Evolutionary conservation across 2,888 invertebrate species (phyloP), one percentile per base, ranked within the genome.

Genomic region (Sycophila texana): DNA sequence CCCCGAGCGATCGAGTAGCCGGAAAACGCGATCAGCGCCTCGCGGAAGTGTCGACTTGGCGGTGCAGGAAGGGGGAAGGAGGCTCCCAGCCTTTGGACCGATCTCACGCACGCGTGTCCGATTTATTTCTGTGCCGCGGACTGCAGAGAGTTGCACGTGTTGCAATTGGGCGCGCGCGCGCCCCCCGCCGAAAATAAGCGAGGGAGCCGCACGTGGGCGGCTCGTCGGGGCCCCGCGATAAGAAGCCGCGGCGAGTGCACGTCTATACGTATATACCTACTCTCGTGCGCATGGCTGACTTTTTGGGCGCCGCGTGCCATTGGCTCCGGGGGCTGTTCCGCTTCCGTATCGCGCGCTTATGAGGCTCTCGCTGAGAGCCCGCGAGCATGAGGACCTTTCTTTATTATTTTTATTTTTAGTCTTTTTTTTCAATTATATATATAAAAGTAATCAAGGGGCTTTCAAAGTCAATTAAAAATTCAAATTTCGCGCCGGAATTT

Each of bases 41-140:
- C 26, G 26, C 26, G 26, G 26, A 26, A 26, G 26, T 26, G 26
- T 26, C 26, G 26, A 26, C 1, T 3, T 26, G 2, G 26, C 26
- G 26, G n/a, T n/a, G n/a, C n/a, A n/a, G 26, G 26, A 26, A 3
- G 26, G 26, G 26, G 30, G 1, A 30, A 61, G 61, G 5, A 60
- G 22, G 58, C 22, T 12, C 22, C 7, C 26, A 30, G 61, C 66
- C 49, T 47, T 67, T 67, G 67, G 53, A n/a, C 53, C 10, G 49
- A 49, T 26, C 26, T 26, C 26, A 20, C 47, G 20, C 16, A 55
- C 13, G 65, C 76, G 67, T 49, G 70, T 70, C 53, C 60, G 70
- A 76, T 70, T 70, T 68, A 76, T 61, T 51, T 61, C 61, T 76
- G 60, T 67, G 26, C 26, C 26, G 26, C 26, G 26, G 26, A 26